phyloP scores from a whole-genome alignment of 1,140 invertebrate species.

The Dendrolimus punctatus region DNA sequence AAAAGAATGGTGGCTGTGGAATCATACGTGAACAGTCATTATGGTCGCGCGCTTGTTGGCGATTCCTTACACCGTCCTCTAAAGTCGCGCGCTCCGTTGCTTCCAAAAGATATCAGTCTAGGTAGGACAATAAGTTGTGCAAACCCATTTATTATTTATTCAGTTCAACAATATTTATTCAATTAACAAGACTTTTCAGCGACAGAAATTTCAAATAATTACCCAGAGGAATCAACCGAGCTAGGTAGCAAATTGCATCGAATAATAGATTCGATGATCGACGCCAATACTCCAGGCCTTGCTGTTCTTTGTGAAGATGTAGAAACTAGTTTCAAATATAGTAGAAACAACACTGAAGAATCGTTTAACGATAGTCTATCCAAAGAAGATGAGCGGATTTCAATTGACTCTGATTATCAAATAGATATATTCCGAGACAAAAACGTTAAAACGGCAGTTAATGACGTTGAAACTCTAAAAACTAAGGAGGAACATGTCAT shows the following conservation, averaged over 20 bases:
- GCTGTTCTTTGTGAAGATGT: constrained; percentile 21
- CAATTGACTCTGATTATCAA: constrained; percentile 27
- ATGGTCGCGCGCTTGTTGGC: constrained; percentile 10
- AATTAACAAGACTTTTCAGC: neutral
- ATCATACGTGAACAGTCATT: constrained; percentile 36
- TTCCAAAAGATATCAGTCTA: constrained; percentile 33
- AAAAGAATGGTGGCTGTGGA: constrained; percentile 41
- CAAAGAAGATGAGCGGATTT: constrained; percentile 19
- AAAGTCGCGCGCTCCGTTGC: constrained; percentile 31
- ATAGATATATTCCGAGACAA: constrained; percentile 41
- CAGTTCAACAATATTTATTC: too few relatives aligned
- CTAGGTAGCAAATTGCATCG: constrained; percentile 38
- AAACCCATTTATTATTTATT: constrained; percentile 6
- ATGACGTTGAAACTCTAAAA: constrained; percentile 15
- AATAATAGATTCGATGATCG: constrained; percentile 35
- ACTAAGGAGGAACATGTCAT: constrained; percentile 2
- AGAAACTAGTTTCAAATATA: constrained; percentile 17
- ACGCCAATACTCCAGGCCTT: constrained; percentile 13
- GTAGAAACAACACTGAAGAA: constrained; percentile 8
- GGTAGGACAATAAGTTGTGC: constrained; percentile 17
- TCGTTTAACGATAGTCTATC: constrained; percentile 9
- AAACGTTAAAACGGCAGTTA: constrained; percentile 39
- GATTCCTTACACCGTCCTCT: constrained; percentile 4
- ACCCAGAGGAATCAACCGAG: constrained; percentile 26
- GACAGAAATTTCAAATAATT: constrained; percentile 7